These are phyloP conservation scores for Trididemnum miniatum DNA, from an alignment of 23 tunicate genomes.

Conservation along the genomic window DNA sequence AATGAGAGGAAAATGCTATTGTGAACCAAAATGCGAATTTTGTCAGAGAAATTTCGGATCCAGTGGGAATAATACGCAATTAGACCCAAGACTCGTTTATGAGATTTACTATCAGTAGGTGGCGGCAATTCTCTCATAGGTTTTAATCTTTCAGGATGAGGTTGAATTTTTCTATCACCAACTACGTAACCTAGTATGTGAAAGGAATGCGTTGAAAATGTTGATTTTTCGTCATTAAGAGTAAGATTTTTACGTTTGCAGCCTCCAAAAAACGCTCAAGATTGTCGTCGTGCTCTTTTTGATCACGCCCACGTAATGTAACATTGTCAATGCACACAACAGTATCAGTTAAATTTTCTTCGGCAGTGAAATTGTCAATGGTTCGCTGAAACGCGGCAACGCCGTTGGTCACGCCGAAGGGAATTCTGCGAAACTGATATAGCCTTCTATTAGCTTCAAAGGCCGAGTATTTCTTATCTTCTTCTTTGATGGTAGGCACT, in stretches of 20 bases:
- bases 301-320: not conserved
- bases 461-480: not conserved
- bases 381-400: not conserved
- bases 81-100: no score
- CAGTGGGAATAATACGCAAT: no score
- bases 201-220: no score
- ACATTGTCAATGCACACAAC: not conserved
- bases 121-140: not conserved
- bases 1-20: no score
- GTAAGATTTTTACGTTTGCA: not conserved
- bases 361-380: not conserved
- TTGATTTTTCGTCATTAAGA: no score
- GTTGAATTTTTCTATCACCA: not conserved
- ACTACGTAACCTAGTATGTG: not conserved
- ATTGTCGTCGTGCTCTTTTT: not conserved
- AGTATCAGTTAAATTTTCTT: not conserved
- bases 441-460: not conserved
- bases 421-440: not conserved
- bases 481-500: not conserved
- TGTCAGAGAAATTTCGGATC: no score
- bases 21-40: no score
- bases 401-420: not conserved
- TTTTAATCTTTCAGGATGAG: not conserved
- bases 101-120: no score
- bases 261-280: not conserved